Evolutionary conservation across 2,797 vertebrate species (phyloP).

Genomic region (Hippopotamyrus pictus): DNA sequence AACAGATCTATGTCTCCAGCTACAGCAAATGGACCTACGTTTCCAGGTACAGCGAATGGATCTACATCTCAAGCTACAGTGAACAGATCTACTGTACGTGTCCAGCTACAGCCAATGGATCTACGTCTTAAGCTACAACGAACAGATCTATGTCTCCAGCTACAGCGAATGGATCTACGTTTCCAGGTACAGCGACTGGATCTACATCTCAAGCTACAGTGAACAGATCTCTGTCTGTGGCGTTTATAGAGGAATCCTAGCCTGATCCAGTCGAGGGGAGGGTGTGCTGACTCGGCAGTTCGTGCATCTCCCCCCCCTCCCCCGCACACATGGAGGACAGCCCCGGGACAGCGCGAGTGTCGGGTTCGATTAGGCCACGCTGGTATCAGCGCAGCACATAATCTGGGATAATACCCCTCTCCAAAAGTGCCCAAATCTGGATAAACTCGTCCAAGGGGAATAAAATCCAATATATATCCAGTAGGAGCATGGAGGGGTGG

Average conservation of each 20-base stretch:
- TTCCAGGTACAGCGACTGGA: too few species aligned
- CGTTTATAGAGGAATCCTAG: neutral
- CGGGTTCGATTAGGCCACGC: neutral
- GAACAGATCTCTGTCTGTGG: neutral
- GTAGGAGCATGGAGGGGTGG: neutral
- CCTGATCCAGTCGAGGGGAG: neutral
- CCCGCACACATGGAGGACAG: neutral
- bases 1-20: too few species aligned
- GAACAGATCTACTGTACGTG: too few species aligned
- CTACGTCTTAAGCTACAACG: neutral
- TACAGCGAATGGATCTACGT: neutral
- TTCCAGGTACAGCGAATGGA: too few species aligned
- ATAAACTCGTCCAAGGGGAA: slow-evolving; percentile 6
- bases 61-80: neutral
- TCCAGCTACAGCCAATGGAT: neutral
- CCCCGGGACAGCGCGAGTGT: neutral
- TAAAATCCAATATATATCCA: neutral
- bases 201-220: neutral
- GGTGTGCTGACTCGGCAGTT: neutral
- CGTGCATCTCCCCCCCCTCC: neutral
- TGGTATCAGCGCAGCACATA: neutral
- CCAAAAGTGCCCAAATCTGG: neutral
- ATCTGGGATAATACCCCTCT: slow-evolving; percentile 13
- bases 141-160: neutral
- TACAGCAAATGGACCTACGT: too few species aligned